phyloP scores from a whole-genome alignment of 2,888 invertebrate species.

The Seladonia tumulorum region DNA sequence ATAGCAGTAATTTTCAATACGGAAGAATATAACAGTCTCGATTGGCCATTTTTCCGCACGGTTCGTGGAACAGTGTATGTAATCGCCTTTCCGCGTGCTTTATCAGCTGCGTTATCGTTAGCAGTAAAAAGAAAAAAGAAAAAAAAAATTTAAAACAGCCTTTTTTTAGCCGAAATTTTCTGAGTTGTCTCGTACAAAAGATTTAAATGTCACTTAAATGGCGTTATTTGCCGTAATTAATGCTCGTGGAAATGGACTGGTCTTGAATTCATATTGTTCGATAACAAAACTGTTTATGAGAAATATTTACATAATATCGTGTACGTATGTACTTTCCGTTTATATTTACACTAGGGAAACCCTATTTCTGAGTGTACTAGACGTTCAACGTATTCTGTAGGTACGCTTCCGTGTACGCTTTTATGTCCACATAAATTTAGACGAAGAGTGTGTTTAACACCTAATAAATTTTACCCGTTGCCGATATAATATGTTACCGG shows the following conservation, averaged over 20 bases:
- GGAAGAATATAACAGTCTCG: background rate
- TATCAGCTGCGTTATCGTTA: background rate
- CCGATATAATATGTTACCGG: constrained; percentile 1
- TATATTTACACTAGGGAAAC: background rate
- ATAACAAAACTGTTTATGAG: background rate
- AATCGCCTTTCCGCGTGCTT: background rate
- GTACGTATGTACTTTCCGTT: background rate
- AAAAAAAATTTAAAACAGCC: too few relatives aligned
- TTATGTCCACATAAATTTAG: background rate
- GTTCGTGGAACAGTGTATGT: background rate
- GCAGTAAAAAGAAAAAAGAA: background rate
- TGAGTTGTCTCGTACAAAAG: background rate
- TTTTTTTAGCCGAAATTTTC: background rate
- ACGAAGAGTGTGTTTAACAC: background rate
- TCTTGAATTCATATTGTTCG: background rate
- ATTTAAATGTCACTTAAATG: background rate
- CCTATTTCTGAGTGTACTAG: background rate
- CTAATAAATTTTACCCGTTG: background rate
- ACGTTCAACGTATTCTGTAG: background rate
- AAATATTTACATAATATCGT: background rate
- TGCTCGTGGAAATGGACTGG: background rate
- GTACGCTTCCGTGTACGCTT: background rate
- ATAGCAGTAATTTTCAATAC: constrained; percentile 29
- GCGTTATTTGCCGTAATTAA: background rate
- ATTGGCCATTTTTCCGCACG: background rate